A percentile compares a stretch with the other conserved stretches of the same genome.
phyloP scores from a whole-genome alignment of 1,140 invertebrate species.

The Drosophila nannoptera region DNA sequence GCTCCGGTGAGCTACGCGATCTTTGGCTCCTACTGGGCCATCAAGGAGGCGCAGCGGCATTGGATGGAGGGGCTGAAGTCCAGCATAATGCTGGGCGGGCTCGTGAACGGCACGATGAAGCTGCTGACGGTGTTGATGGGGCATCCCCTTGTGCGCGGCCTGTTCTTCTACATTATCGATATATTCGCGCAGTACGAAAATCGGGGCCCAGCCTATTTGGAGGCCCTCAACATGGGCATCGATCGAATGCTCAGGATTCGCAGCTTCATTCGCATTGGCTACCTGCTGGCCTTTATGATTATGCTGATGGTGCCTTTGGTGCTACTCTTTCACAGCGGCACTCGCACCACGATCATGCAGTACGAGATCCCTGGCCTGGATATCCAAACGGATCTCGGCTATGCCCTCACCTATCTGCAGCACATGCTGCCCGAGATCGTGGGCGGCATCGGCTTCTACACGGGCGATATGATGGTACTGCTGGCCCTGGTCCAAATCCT shows the following conservation, averaged over 20 bases:
- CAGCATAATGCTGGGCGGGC: conserved; percentile 45
- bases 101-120: conserved; percentile 31
- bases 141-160: conserved; percentile 27
- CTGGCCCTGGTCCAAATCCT: conserved; percentile 46
- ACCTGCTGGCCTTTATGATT: conserved; percentile 26
- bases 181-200: conserved; percentile 48
- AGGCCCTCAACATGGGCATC: conserved; percentile 33
- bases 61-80: conserved; percentile 47
- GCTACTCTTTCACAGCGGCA: conserved; percentile 39
- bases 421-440: conserved; percentile 42
- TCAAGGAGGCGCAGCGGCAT: conserved; percentile 17
- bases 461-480: conserved; percentile 46
- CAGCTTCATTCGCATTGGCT: conserved; percentile 38
- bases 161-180: conserved; percentile 1
- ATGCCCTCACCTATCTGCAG: conserved; percentile 37
- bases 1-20: conserved; percentile 23
- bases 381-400: conserved; percentile 39
- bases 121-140: conserved; percentile 30
- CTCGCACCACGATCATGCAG: conserved; percentile 40
- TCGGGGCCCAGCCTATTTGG: background rate
- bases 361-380: conserved; percentile 50
- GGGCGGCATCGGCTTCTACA: conserved; percentile 49
- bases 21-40: conserved; percentile 39
- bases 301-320: conserved; percentile 36
- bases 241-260: conserved; percentile 32